Percentiles rank a stretch among this genome's conserved stretches.
These are phyloP conservation scores for Pasiphila rectangulata DNA, from an alignment of 2,888 invertebrate genomes.

Conservation along the genomic window DNA sequence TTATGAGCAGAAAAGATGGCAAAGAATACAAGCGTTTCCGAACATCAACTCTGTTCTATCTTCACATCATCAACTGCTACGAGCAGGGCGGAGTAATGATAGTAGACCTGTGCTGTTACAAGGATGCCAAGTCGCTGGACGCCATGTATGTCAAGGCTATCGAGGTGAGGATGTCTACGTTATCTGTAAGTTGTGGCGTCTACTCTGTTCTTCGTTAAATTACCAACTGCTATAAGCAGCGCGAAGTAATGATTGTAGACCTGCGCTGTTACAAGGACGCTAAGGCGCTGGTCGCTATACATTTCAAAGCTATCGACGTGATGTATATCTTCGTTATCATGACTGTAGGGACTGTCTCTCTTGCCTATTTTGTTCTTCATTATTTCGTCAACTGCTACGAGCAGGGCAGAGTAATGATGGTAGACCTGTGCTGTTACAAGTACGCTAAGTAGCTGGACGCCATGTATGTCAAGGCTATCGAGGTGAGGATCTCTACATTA, in stretches of 20 bases:
- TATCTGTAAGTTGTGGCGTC: not conserved
- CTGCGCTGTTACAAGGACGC: too few relatives aligned
- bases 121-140: constrained; percentile 89
- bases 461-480: constrained; percentile 90
- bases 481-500: constrained; percentile 68
- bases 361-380: constrained; percentile 90
- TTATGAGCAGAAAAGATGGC: constrained; percentile 83
- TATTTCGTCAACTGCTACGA: constrained; percentile 95
- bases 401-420: constrained; percentile 77
- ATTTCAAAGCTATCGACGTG: too few relatives aligned
- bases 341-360: too few relatives aligned
- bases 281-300: too few relatives aligned
- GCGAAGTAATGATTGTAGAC: too few relatives aligned
- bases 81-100: constrained; percentile 85
- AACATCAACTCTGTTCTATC: constrained; percentile 87
- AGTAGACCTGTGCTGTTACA: constrained; percentile 91
- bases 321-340: too few relatives aligned
- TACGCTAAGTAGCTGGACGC: constrained; percentile 91
- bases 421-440: constrained; percentile 46
- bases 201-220: too few relatives aligned
- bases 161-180: constrained; percentile 74
- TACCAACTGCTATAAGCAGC: too few relatives aligned
- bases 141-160: constrained; percentile 92
- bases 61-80: constrained; percentile 93
- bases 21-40: constrained; percentile 62